Percentiles rank a stretch among this genome's conserved stretches.
Conservation (phyloP, 1,140 invertebrate species). For the Cydia pomonella region DNA sequence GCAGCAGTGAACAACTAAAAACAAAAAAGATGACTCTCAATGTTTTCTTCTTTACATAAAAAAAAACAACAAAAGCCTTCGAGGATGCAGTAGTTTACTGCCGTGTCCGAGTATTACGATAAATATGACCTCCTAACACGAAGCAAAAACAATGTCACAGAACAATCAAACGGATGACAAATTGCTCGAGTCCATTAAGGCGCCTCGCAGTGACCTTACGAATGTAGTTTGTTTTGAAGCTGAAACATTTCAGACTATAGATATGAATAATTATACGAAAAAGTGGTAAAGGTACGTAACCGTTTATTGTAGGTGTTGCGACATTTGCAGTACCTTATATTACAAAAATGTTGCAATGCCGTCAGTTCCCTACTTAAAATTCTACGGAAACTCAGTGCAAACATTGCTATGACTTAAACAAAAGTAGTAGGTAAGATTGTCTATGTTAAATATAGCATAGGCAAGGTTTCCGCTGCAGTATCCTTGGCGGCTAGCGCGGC, state of each 20-base stretch:
- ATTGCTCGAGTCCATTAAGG: constrained; percentile 18
- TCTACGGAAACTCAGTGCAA: not conserved
- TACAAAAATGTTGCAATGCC: not conserved
- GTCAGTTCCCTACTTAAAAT: constrained; percentile 13
- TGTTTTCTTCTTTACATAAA: not conserved
- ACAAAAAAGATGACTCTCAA: constrained; percentile 37
- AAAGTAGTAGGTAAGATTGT: constrained; percentile 36
- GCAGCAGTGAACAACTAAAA: constrained; percentile 88
- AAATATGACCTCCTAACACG: constrained; percentile 3
- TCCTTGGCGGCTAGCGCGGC: constrained; percentile 32
- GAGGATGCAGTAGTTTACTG: not conserved
- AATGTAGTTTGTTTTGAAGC: constrained; percentile 1
- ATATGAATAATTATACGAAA: not conserved
- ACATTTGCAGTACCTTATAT: not conserved
- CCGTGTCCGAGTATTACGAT: constrained; percentile 3
- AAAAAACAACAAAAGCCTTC: constrained; percentile 19
- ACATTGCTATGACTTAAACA: not conserved
- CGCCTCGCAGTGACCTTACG: constrained; percentile 4
- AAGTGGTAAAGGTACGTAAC: not conserved
- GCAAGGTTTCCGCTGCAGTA: constrained; percentile 38
- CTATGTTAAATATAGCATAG: constrained; percentile 40
- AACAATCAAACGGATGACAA: constrained; percentile 31
- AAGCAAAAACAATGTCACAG: constrained; percentile 27
- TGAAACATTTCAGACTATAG: constrained; percentile 2
- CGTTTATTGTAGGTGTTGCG: not conserved